Base-by-base conservation (phyloP, 2,113 vertebrate species). In the Stegastes partitus region DNA sequence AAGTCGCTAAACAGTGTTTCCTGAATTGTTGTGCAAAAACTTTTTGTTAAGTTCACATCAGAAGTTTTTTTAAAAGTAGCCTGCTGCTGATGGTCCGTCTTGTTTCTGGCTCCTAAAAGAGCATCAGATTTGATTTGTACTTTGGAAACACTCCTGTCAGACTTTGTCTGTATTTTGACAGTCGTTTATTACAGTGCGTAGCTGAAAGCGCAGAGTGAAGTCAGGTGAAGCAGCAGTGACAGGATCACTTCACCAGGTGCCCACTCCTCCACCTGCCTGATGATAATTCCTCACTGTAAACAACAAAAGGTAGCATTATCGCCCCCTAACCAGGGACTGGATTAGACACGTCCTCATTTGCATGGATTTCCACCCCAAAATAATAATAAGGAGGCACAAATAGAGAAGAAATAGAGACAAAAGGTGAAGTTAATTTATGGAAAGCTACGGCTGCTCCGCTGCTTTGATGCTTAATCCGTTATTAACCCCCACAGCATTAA, bases 361-460 rank as follows among this genome's bases (percentile, higher is more conserved):
- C 64, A 74, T 57, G 73, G 19, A 85, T 89, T 89, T 81, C 56
- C 49, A 80, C 39, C 72, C 37, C 34, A 61, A 81, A 72, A 83
- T 79, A 83, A 83, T 79, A 83, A 87, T 68, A 75, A 86, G 6
- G 26, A 82, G 57, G 31, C 65, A 68, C 5, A 70, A 86, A 89
- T 83, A 72, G 78, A 21, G 57, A 75, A 61, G 65, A 79, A 88
- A 84, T 67, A 67, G 62, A 88, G 81, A 89, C 81, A 87, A 91
- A 89, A 87, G 74, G 79, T 80, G 68, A 83, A 59, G 68, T 71
- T 91, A 82, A 92, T 89, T 91, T 91, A 88, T 92, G 89, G 87
- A 92, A 91, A 89, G 85, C 90, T 80, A 39, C 1, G 14, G 61
- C 65, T 71, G 68, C 67, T 87, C 50, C 25, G 1, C n/a, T 47